Base-by-base conservation (phyloP, 2,888 invertebrate species). In the Eumacrocentrus americanus region DNA sequence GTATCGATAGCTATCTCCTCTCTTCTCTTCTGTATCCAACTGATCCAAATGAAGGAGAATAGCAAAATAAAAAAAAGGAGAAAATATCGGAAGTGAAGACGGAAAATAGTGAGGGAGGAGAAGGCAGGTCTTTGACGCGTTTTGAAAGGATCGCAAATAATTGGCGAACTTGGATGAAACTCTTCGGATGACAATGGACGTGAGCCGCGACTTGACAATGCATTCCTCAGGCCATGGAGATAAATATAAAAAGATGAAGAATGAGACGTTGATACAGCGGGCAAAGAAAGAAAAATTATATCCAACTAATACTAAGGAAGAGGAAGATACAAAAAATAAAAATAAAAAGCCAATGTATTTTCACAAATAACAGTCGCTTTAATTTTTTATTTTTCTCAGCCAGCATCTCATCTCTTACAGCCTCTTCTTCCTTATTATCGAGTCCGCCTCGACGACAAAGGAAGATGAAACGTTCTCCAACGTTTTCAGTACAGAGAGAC, bases 141-240 rank as follows among this genome's bases (percentile, higher is more conserved):
- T 60, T 47, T 55, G 40, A 55, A 55, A 54, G 54, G 48, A 56
- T 66, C 61, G 62, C 51, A 42, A 60, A 60, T 60, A 67, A 66
- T 67, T 67, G 63, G 60, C 61, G 57, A 65, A 67, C 65, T 62
- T 66, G 61, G 58, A 42, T 51, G 58, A 61, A 63, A 56, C 51
- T 63, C 57, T 58, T 58, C n/a, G 11, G 37, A 54, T 62, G 66
- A 63, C 68, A 69, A 69, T 68, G 64, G 67, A 58, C 60, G 61
- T 59, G 61, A 64, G 65, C 65, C 61, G 63, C 63, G 50, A 55
- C 62, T 64, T 65, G 61, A 63, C 58, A 64, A 67, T 51, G 51
- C 51, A 48, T 60, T 60, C 23, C 34, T 58, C 51, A 18, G 42
- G n/a, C 37, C 37, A 51, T 46, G 18, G 25, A 54, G 48, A 60